Percentiles rank a stretch among this genome's conserved stretches.
These are phyloP conservation scores for Bombus consobrinus DNA, from an alignment of 1,140 invertebrate species.

Conservation along the genomic window DNA sequence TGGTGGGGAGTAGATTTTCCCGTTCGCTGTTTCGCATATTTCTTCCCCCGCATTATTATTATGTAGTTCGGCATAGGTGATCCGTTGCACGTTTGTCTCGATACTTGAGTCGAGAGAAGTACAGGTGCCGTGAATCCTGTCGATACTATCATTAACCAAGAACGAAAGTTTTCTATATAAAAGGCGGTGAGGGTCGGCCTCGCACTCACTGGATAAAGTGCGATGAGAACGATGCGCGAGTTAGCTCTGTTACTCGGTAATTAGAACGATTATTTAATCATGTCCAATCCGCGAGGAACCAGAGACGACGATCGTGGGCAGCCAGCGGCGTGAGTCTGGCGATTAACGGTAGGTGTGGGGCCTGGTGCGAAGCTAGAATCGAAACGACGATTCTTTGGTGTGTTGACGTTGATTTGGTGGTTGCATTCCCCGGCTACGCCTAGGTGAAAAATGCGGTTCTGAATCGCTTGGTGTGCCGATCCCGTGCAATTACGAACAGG, in stretches of 20 bases:
- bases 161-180: not conserved
- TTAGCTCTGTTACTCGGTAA: slow-evolving; percentile 42
- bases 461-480: slow-evolving; percentile 42
- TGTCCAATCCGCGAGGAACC: slow-evolving; percentile 60
- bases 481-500: slow-evolving; percentile 40
- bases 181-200: slow-evolving; percentile 10
- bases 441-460: slow-evolving; percentile 61
- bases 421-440: slow-evolving; percentile 60
- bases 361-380: not conserved
- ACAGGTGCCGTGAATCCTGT: slow-evolving; percentile 12
- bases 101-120: not conserved
- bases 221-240: slow-evolving; percentile 35
- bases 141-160: not conserved
- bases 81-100: not conserved
- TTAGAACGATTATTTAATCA: slow-evolving; percentile 70
- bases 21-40: slow-evolving; percentile 59
- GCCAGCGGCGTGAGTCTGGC: slow-evolving; percentile 39
- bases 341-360: slow-evolving; percentile 42
- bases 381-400: not conserved
- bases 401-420: slow-evolving; percentile 29
- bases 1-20: slow-evolving; percentile 59
- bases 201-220: slow-evolving; percentile 1
- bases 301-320: slow-evolving; percentile 43
- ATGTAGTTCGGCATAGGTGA: slow-evolving; percentile 50
- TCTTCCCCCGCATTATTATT: slow-evolving; percentile 60